Evolutionary conservation across 2,797 vertebrate genomes (phyloP).

Genomic region (Hypotaenidia okinawae): DNA sequence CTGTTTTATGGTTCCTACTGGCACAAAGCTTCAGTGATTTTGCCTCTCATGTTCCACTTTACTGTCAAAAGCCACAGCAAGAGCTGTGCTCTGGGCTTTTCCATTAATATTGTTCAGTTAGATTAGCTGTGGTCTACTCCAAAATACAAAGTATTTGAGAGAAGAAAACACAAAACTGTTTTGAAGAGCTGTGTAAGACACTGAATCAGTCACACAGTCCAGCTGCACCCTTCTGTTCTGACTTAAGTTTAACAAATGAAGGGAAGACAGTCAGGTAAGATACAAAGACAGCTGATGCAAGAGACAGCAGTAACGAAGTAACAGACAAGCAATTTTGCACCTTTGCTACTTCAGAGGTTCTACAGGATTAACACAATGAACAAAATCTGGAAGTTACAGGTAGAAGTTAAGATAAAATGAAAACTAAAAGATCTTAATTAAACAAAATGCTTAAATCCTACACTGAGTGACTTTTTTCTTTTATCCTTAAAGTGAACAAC

Average conservation of each 20-base stretch:
- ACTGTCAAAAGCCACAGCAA: background rate
- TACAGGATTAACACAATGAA: background rate
- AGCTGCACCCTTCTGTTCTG: background rate
- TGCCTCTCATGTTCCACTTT: background rate
- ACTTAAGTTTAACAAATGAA: background rate
- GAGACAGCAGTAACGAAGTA: background rate
- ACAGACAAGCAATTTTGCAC: background rate
- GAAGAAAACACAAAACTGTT: accelerated
- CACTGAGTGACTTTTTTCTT: background rate
- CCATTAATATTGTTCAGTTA: background rate
- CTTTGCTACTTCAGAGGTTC: background rate
- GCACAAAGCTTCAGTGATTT: background rate
- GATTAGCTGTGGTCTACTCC: background rate
- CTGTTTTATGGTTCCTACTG: background rate
- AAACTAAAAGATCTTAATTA: background rate
- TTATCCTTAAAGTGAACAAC: background rate
- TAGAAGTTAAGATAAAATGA: background rate
- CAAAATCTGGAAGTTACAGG: background rate
- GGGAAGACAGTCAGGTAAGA: background rate
- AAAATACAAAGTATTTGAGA: background rate
- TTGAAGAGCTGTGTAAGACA: background rate
- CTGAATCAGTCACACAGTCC: background rate
- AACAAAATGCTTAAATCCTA: background rate
- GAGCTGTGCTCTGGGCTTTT: background rate
- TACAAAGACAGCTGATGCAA: background rate